Conservation (phyloP, 2,888 invertebrate species). For the Entomobrya multifasciata region DNA sequence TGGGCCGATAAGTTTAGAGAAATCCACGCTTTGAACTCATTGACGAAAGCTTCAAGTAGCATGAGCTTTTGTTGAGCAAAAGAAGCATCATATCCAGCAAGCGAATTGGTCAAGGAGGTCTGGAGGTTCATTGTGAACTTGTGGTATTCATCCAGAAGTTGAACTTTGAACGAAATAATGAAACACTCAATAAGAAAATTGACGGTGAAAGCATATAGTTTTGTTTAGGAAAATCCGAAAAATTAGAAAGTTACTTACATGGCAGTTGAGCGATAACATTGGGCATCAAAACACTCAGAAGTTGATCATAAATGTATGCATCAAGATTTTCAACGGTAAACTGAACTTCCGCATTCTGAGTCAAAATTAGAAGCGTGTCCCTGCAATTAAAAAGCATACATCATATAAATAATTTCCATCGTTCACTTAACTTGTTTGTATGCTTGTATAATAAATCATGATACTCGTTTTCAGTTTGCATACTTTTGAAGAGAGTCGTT, state of each 20-base stretch:
- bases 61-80: conserved; percentile 47
- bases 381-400: conserved; percentile 11
- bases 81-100: conserved; percentile 28
- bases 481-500: conserved; percentile 17
- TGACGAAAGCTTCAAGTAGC: conserved; percentile 48
- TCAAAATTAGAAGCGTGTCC: conserved; percentile 24
- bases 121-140: conserved; percentile 15
- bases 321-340: conserved; percentile 56
- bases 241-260: too few species aligned
- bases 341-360: conserved; percentile 45
- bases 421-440: too few species aligned
- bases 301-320: conserved; percentile 58
- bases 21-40: conserved; percentile 58
- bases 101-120: not conserved
- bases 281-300: conserved; percentile 58
- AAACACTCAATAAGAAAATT: too few species aligned
- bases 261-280: conserved; percentile 61
- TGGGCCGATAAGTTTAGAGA: conserved; percentile 53
- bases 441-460: too few species aligned
- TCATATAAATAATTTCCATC: too few species aligned
- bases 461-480: not conserved
- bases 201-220: too few species aligned
- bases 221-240: too few species aligned
- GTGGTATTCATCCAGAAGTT: conserved; percentile 65
- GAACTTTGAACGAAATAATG: too few species aligned